phyloP scores from a whole-genome alignment of 1,140 invertebrate species.

The Bombus superbus region DNA sequence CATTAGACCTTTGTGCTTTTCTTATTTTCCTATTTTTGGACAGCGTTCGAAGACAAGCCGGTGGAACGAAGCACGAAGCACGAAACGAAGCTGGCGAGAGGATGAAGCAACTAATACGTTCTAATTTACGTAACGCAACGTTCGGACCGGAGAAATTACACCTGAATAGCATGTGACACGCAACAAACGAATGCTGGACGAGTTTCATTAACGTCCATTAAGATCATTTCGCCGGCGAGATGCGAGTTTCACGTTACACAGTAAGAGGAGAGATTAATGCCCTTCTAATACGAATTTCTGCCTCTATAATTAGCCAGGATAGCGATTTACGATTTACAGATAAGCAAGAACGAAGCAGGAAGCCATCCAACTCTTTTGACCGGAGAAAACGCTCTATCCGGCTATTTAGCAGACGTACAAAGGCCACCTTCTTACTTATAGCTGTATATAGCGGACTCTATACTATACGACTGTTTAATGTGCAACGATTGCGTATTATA shows the following conservation, averaged over 20 bases:
- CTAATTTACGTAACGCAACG: constrained; percentile 21
- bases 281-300: neutral
- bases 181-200: constrained; percentile 4
- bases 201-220: constrained; percentile 19
- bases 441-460: too few species aligned
- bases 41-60: too few species aligned
- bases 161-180: constrained; percentile 1
- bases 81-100: neutral
- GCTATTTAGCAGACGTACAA: neutral
- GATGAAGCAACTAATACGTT: neutral
- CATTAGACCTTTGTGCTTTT: too few species aligned
- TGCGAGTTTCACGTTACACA: neutral
- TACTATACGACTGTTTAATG: too few species aligned
- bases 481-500: too few species aligned
- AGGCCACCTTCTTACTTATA: too few species aligned
- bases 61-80: too few species aligned
- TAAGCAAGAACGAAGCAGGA: neutral
- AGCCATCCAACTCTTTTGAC: too few species aligned
- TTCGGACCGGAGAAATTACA: constrained; percentile 15
- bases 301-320: neutral
- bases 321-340: neutral
- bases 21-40: too few species aligned
- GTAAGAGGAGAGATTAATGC: constrained; percentile 3
- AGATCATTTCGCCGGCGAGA: constrained; percentile 5
- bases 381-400: too few species aligned